Base-by-base conservation (phyloP, 2,888 invertebrate genomes). In the Notodonta ziczac region DNA sequence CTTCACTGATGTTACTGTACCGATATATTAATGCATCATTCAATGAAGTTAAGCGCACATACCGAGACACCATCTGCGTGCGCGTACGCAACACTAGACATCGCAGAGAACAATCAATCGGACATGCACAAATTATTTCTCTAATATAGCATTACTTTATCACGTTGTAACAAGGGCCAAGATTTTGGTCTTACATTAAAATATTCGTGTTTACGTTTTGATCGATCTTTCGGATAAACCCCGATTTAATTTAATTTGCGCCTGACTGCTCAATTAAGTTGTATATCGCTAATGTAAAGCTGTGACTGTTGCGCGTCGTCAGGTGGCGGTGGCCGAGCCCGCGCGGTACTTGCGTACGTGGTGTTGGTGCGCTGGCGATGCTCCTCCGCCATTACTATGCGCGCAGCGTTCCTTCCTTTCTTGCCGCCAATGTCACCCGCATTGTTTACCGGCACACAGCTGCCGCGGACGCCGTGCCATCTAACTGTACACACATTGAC, bases 351-450 rank as follows among this genome's bases (percentile, higher is more conserved):
- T 58, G 66, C 56, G 61, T 79, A 78, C 72, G 75, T 75, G 80
- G 72, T 74, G 67, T 69, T 70, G 67, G 65, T 72, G 67, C 67
- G 65, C 55, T 62, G 65, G 67, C 75, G 66, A 64, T 70, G 83
- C 80, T 81, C 78, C 60, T 74, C 66, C 75, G 66, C 76, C 72
- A 87, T 92, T 92, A 88, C 76, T 89, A 93, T 93, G 87, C 93
- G 78, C 56, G 74, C 61, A 66, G 81, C 86, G 93, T 91, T 76
- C 83, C 90, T 89, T 91, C 92, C 92, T 91, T 92, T 91, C 90
- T 91, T 91, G 85, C 90, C 87, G 87, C 88, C 91, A 90, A 89
- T 92, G 91, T 85, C 89, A 86, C 83, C 82, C 78, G 87, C 87
- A 91, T 92, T 91, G 91, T 93, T 87, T 78, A 83, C 79, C 81